Conservation (phyloP, 2,888 invertebrate genomes). For the Cephus pygmeus region DNA sequence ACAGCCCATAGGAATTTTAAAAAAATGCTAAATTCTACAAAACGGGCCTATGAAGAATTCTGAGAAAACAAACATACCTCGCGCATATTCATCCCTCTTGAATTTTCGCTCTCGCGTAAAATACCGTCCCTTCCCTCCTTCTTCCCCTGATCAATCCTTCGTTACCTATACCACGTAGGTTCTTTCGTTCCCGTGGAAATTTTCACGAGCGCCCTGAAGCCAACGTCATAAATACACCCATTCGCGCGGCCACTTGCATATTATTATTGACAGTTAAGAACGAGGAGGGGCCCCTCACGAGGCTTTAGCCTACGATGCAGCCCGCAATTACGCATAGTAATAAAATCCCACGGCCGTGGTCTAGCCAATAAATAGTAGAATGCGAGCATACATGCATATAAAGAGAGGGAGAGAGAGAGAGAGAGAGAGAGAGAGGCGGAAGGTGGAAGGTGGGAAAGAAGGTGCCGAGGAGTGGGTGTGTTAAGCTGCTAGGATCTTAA, state of each 20-base stretch:
- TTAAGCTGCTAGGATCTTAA: slow-evolving; percentile 39
- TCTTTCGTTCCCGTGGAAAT: slow-evolving; percentile 26
- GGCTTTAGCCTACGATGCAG: slow-evolving; percentile 27
- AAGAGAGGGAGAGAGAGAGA: slow-evolving; percentile 14
- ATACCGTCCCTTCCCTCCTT: not conserved
- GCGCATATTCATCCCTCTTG: not conserved
- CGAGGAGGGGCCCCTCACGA: slow-evolving; percentile 12
- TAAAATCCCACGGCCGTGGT: slow-evolving; percentile 37
- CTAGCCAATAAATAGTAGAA: slow-evolving; percentile 48
- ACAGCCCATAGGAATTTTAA: not conserved
- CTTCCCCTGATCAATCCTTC: not conserved
- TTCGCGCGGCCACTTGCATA: slow-evolving; percentile 36
- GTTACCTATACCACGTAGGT: not conserved
- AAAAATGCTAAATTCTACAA: not conserved
- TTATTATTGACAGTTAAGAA: slow-evolving; percentile 42
- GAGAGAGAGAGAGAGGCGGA: slow-evolving; percentile 50
- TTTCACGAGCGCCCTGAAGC: slow-evolving; percentile 38
- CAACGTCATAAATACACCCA: slow-evolving; percentile 40
- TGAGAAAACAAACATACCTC: not conserved
- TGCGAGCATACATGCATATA: slow-evolving; percentile 18
- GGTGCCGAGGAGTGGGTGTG: slow-evolving; percentile 22
- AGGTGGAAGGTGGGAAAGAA: slow-evolving; percentile 41
- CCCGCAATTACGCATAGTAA: slow-evolving; percentile 43
- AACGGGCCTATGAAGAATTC: not conserved
- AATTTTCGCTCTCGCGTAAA: not conserved